Conservation (phyloP, 2,113 vertebrate genomes). For the Erpornis zantholeuca region DNA sequence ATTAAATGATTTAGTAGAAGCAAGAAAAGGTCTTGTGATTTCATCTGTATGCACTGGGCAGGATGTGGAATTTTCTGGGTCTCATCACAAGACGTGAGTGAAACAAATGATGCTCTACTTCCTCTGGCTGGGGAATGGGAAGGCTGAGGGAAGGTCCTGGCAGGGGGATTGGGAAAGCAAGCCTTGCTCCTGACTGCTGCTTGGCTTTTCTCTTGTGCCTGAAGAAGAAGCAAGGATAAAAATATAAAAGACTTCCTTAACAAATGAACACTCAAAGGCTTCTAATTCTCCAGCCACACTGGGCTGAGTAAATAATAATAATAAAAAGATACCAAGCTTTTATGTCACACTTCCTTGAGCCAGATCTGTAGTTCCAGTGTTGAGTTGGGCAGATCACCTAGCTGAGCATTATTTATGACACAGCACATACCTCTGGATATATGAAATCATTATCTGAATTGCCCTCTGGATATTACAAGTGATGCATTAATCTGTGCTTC, state of each 20-base stretch:
- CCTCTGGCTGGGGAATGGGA: background rate
- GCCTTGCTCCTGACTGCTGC: background rate
- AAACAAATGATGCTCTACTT: background rate
- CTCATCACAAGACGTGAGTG: background rate
- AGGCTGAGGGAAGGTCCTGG: background rate
- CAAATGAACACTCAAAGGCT: background rate
- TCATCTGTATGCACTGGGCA: background rate
- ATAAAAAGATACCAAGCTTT: background rate
- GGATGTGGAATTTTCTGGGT: background rate
- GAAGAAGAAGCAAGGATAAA: background rate
- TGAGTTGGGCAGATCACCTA: background rate
- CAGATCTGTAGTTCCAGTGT: background rate
- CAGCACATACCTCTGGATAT: background rate
- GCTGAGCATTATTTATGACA: background rate
- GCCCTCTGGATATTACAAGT: background rate
- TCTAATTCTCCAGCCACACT: background rate
- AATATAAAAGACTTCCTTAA: background rate
- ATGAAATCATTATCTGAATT: background rate
- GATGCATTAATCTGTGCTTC: background rate
- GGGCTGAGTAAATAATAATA: background rate
- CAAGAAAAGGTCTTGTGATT: background rate
- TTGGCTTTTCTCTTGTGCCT: background rate
- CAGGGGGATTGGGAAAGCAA: background rate
- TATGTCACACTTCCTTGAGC: background rate
- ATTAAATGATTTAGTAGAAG: background rate